Percentiles rank a stretch among this genome's conserved stretches.
Evolutionary conservation across 2,113 vertebrate species (phyloP).

Genomic region (Labeo rohita): DNA sequence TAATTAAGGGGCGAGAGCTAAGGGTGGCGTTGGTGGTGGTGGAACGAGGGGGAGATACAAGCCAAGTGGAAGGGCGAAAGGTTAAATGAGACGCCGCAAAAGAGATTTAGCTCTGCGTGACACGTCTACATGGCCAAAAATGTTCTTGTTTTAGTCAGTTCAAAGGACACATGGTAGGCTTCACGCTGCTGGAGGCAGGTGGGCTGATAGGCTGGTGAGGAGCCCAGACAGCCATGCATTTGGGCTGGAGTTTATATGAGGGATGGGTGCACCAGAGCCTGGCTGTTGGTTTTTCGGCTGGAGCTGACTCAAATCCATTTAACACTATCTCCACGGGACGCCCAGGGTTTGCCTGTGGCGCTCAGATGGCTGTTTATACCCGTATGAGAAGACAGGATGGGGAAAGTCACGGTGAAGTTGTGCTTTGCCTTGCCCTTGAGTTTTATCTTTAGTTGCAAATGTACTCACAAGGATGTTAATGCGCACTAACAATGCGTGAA

Average conservation of each 20-base stretch:
- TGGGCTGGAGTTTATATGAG: constrained; percentile 19
- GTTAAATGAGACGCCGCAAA: not conserved
- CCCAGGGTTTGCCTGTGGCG: constrained; percentile 33
- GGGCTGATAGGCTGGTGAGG: not conserved
- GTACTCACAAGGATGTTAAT: constrained; percentile 4
- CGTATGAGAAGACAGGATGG: constrained; percentile 31
- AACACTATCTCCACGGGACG: constrained; percentile 32
- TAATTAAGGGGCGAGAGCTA: not conserved
- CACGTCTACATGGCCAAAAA: constrained; percentile 14
- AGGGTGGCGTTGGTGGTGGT: not conserved
- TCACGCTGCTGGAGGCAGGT: not conserved
- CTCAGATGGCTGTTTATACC: constrained; percentile 52
- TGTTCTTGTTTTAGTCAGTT: constrained; percentile 34
- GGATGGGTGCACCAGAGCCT: constrained; percentile 14
- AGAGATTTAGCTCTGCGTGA: not conserved
- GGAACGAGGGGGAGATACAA: not conserved
- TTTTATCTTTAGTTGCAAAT: constrained; percentile 23
- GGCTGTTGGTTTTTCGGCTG: constrained; percentile 29
- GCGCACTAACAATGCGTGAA: not conserved
- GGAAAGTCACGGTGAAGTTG: constrained; percentile 37
- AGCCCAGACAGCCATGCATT: constrained; percentile 11
- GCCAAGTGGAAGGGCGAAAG: not conserved
- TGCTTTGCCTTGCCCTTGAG: constrained; percentile 19
- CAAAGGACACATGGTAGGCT: constrained; percentile 2
- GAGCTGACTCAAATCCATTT: constrained; percentile 43